A percentile compares a stretch with the other conserved stretches of the same genome.
These are phyloP conservation scores for Archips crataeganus DNA, from an alignment of 2,888 invertebrate genomes.

Conservation along the genomic window DNA sequence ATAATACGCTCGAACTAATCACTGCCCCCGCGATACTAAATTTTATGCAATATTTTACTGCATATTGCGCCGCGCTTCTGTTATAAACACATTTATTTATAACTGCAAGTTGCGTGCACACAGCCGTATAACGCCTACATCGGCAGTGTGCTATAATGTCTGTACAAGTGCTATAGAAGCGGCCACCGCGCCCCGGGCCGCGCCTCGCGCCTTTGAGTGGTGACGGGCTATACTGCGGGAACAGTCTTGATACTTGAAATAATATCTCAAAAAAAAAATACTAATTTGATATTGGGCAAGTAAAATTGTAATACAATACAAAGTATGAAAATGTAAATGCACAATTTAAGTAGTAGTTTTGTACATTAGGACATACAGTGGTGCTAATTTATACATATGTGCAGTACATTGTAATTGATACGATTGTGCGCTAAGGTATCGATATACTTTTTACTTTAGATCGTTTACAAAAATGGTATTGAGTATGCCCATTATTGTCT, in stretches of 20 bases:
- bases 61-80: neutral
- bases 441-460: too few species aligned
- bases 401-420: too few species aligned
- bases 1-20: neutral
- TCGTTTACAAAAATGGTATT: too few species aligned
- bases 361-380: too few species aligned
- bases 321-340: too few species aligned
- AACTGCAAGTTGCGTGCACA: conserved; percentile 1
- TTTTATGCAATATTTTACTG: conserved; percentile 6
- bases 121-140: neutral
- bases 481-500: too few species aligned
- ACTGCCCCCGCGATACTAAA: neutral
- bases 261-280: neutral
- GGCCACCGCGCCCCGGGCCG: conserved; percentile 58
- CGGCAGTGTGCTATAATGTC: neutral
- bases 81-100: neutral
- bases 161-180: conserved; percentile 42
- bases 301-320: neutral
- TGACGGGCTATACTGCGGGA: conserved; percentile 58
- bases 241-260: conserved; percentile 59
- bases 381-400: too few species aligned
- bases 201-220: conserved; percentile 60
- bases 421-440: too few species aligned
- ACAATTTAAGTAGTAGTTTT: too few species aligned
- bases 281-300: neutral